Evolutionary conservation across 2,797 vertebrate genomes (phyloP).

Genomic region (Tamandua tetradactyla): DNA sequence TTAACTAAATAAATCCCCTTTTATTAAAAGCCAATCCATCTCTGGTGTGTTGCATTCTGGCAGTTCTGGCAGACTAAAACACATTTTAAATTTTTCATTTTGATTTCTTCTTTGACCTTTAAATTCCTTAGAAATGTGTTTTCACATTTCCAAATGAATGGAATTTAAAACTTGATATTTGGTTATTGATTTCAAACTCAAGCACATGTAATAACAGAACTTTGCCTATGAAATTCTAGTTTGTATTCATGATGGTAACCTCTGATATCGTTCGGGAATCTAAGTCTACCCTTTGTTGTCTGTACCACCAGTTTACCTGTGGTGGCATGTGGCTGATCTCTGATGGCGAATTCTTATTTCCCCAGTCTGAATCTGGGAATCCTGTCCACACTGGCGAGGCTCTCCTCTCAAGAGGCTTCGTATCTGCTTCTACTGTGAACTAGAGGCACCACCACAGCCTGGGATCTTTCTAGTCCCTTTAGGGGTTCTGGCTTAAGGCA

Average conservation of each 20-base stretch:
- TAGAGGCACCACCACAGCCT: neutral
- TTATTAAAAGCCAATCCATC: no score
- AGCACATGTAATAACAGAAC: neutral
- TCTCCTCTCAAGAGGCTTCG: neutral
- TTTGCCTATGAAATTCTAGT: neutral
- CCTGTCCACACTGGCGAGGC: neutral
- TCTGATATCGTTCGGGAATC: neutral
- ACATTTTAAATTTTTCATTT: neutral
- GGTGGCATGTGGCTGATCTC: neutral
- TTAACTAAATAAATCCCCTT: no score
- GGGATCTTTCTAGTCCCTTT: rapidly evolving
- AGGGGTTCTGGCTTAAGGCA: neutral
- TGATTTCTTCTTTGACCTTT: neutral
- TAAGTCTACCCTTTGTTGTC: neutral
- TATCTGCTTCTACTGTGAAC: neutral
- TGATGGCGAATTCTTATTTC: neutral
- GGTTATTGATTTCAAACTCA: slow-evolving; percentile 1
- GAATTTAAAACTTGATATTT: neutral
- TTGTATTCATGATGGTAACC: neutral
- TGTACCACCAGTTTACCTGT: neutral
- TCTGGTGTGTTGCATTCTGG: no score
- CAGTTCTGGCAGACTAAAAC: no score
- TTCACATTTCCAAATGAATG: neutral
- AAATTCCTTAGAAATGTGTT: neutral
- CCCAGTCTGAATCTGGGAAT: neutral